Evolutionary conservation across 2,113 vertebrate species (phyloP), one percentile per base, ranked within the genome.

Genomic region (Coryphaenoides rupestris): DNA sequence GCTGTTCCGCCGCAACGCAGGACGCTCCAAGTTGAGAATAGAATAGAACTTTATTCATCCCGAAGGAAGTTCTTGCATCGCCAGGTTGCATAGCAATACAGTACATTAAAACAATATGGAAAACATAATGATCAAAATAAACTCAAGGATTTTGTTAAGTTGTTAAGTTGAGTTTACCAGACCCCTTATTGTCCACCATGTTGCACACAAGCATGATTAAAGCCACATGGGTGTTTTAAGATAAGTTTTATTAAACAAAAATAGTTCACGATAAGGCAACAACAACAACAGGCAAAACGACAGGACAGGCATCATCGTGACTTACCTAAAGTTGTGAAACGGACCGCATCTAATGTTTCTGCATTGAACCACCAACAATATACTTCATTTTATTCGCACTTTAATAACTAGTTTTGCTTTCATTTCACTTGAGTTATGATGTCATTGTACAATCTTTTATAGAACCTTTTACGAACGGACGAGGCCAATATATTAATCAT

Each of bases 211-310:
- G 19, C 10, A 21, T 54, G 19, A 15, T 10, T 14, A n/a, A 57
- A 45, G 58, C 17, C 19, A n/a, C 2, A n/a, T 54, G 9, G n/a
- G 1, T 15, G 15, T 73, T 82, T 82, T 72, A 68, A 62, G 9
- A 67, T 46, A 40, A 2, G 9, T 79, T 86, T 88, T 85, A 88
- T 64, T 86, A 75, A 78, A 76, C 78, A 88, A 84, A n/a, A 86
- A 88, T 84, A 84, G 68, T 70, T 76, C 73, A 68, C 67, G 60
- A 67, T 28, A 70, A 73, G 65, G 16, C 67, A 19, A 66, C 58
- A 63, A 70, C 70, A 65, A 14, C 67, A 19, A 66, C 58, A 63
- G 2, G 68, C 59, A 65, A 70, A 76, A 73, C 72, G 73, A 40
- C 73, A 5, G 62, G 74, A 14, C 65, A 78, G 9, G 33, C 33